These are phyloP conservation scores for Scytalopus superciliaris DNA, from an alignment of 2,113 vertebrate genomes.

Conservation along the genomic window DNA sequence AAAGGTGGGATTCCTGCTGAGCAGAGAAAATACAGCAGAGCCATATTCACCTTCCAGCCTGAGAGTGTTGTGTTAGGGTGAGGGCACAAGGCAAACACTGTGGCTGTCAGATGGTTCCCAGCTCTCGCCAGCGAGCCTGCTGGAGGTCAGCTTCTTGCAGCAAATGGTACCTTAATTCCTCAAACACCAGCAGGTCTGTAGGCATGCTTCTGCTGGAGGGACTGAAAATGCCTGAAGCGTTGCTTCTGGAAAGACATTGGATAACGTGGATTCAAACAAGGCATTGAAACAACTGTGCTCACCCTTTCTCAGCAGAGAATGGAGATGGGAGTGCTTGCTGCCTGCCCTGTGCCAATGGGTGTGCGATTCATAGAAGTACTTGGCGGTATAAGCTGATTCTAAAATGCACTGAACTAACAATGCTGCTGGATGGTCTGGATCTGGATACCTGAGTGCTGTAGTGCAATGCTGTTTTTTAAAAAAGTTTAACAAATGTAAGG, in stretches of 20 bases:
- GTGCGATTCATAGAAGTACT: not conserved
- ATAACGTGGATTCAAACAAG: not conserved
- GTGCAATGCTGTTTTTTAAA: not conserved
- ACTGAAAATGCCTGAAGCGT: not conserved
- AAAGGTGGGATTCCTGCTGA: not conserved
- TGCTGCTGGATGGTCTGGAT: not conserved
- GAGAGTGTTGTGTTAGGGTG: slow-evolving; percentile 6
- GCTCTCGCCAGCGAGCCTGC: not conserved
- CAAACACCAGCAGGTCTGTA: not conserved
- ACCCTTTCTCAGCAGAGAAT: not conserved
- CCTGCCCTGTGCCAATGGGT: not conserved
- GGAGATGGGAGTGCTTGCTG: not conserved
- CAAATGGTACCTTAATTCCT: not conserved
- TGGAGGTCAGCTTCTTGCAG: slow-evolving; percentile 2
- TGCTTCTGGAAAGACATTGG: not conserved
- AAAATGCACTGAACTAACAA: not conserved
- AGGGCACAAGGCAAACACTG: not conserved
- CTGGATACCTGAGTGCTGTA: not conserved
- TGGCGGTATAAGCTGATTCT: not conserved
- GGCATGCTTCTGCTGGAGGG: not conserved
- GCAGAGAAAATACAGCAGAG: not conserved
- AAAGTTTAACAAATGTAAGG: not conserved
- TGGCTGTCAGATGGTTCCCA: not conserved
- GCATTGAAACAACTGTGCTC: not conserved
- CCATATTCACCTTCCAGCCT: not conserved